phyloP scores from a whole-genome alignment of 2,113 vertebrate species.

The Peromyscus leucopus region DNA sequence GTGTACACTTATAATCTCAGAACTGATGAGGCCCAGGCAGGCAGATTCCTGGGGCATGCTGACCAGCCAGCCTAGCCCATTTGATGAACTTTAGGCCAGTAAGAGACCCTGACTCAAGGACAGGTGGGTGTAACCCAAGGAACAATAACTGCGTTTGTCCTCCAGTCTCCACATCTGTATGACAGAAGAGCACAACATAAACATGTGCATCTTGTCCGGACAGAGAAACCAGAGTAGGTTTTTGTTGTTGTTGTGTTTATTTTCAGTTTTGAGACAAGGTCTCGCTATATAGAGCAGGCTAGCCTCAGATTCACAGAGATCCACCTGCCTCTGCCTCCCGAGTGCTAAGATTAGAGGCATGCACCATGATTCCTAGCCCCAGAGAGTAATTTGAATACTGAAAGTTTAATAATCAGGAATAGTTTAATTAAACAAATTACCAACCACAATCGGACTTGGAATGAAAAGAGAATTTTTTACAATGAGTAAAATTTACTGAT shows the following conservation, averaged over 20 bases:
- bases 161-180: background rate
- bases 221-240: background rate
- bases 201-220: background rate
- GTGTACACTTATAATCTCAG: background rate
- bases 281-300: background rate
- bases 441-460: background rate
- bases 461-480: background rate
- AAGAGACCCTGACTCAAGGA: background rate
- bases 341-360: too few relatives aligned
- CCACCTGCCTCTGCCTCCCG: background rate
- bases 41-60: background rate
- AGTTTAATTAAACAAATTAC: background rate
- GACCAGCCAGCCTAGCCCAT: background rate
- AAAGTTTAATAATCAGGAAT: background rate
- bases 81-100: background rate
- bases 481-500: background rate
- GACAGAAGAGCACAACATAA: background rate
- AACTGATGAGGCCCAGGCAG: background rate
- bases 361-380: too few relatives aligned
- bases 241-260: background rate
- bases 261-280: background rate
- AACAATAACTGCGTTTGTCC: background rate
- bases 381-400: background rate
- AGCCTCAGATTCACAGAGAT: background rate
- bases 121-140: background rate